Evolutionary conservation across 2,888 invertebrate species (phyloP).

Genomic region (Dolichopus griseipennis): DNA sequence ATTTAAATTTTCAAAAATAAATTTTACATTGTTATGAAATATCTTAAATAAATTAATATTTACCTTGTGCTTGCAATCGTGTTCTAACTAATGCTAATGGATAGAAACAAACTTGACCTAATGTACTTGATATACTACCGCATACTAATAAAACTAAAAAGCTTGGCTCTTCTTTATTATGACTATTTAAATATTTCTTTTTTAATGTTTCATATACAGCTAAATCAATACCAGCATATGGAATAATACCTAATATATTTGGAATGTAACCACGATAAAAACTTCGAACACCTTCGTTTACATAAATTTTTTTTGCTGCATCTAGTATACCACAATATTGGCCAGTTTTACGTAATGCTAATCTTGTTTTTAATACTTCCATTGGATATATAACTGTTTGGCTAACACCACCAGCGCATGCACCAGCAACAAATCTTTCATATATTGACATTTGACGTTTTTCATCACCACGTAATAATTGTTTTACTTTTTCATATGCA

Average conservation of each 20-base stretch:
- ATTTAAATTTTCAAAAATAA: background rate
- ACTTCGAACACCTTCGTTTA: conserved; percentile 67
- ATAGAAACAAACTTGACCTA: conserved; percentile 96
- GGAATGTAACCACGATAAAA: no score
- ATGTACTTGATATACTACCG: conserved; percentile 87
- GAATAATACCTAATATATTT: no score
- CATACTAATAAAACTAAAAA: conserved; percentile 82
- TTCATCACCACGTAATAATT: conserved; percentile 70
- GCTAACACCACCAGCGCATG: conserved; percentile 88
- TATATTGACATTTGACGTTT: conserved; percentile 72
- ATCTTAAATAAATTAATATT: no score
- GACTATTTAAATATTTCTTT: no score
- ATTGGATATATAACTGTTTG: conserved; percentile 96
- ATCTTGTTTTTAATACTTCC: conserved; percentile 94
- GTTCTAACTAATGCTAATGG: conserved; percentile 94
- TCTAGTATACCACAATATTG: conserved; percentile 82
- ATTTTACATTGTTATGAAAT: conserved; percentile 76
- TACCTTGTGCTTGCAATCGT: no score
- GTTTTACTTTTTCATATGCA: conserved; percentile 94
- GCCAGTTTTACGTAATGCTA: no score
- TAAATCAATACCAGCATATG: no score
- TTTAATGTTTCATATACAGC: no score
- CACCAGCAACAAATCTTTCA: no score
- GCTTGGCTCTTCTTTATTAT: conserved; percentile 70
- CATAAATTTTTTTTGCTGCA: conserved; percentile 82